phyloP scores from a whole-genome alignment of 2,888 invertebrate genomes.

The Meloe dianella region DNA sequence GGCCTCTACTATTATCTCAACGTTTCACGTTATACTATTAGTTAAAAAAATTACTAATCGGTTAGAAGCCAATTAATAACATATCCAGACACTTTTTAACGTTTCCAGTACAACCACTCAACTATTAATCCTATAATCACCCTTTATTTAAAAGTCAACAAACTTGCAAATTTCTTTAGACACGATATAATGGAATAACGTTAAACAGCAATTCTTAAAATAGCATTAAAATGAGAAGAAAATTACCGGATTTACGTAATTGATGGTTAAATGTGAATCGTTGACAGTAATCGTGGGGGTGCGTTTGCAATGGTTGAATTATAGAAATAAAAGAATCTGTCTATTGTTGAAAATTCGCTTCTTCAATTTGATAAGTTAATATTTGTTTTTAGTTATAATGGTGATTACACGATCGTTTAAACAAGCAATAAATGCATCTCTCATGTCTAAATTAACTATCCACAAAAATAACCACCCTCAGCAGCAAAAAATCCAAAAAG shows the following conservation, averaged over 20 bases:
- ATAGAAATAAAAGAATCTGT: conserved; percentile 15
- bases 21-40: conserved; percentile 25
- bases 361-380: conserved; percentile 30
- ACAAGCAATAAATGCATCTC: conserved; percentile 29
- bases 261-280: conserved; percentile 13
- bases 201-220: background rate
- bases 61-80: conserved; percentile 16
- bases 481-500: background rate
- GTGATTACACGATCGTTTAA: conserved; percentile 23
- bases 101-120: conserved; percentile 2
- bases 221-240: background rate
- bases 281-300: conserved; percentile 12
- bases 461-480: conserved; percentile 23
- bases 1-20: conserved; percentile 27
- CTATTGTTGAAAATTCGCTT: conserved; percentile 20
- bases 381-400: conserved; percentile 33
- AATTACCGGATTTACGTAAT: background rate
- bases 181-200: too few relatives aligned
- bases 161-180: background rate
- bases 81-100: conserved; percentile 16
- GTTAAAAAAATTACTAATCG: conserved; percentile 28
- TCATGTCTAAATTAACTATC: conserved; percentile 28
- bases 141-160: background rate
- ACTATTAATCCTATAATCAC: conserved; percentile 2
- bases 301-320: conserved; percentile 6